Base-by-base conservation (phyloP, 2,113 vertebrate genomes). In the Sebastes schlegelii region DNA sequence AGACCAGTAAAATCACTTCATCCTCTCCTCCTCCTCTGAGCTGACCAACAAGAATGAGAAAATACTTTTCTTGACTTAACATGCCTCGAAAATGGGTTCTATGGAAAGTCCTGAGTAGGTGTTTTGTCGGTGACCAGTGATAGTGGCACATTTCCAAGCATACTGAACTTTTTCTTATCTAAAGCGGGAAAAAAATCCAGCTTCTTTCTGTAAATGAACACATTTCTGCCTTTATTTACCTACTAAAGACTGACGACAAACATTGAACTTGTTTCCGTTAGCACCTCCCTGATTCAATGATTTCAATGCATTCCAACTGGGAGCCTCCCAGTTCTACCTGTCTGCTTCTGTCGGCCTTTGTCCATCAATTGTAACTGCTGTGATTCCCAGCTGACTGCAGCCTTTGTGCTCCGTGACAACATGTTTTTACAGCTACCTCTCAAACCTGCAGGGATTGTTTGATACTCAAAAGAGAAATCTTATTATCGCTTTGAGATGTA, bases 121-220 rank as follows among this genome's bases (percentile, higher is more conserved):
- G 58, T 23, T 34, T 63, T n/a, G 12, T 26, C 6, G 1, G 43
- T 64, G 48, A 80, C 19, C n/a, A 19, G 67, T 43, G 0, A 62
- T 19, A 12, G 19, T 3, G 0, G 13, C 49, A 62, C 8, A 0
- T 63, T 58, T 14, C 5, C 51, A 67, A 55, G 52, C 75, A 62
- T 1, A 34, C 67, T 26, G 67, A 70, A 71, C 5, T 10, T 1
- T 26, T 69, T 68, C 34, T 85, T 64, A 75, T 71, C 60, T 23
- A 4, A 16, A 23, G 49, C 11, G 11, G 43, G n/a, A 51, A 26
- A 23, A 34, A 46, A 49, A 63, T 16, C 52, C 7, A 4, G 17
- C 40, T 46, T 75, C n/a, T 57, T 68, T 80, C 73, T 60, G 71
- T 77, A 60, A 63, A 49, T 43, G 64, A 55, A 40, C 60, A 85